Percentiles rank a stretch among this genome's conserved stretches.
Conservation (phyloP, 2,888 invertebrate species). For the Stenotaenia linearis region DNA sequence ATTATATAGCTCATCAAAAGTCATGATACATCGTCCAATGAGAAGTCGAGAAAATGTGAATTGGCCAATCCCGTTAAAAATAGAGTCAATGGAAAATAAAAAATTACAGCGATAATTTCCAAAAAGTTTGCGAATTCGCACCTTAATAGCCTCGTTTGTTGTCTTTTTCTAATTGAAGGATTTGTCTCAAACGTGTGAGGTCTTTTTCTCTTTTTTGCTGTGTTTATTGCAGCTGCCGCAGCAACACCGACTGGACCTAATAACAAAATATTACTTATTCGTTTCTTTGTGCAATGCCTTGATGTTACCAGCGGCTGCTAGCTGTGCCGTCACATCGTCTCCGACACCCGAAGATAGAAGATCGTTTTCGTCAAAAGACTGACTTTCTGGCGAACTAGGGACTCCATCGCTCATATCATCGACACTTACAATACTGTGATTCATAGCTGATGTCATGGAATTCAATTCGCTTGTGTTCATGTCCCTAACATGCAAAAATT, state of each 20-base stretch:
- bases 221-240: conserved; percentile 92
- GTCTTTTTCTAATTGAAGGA: conserved; percentile 89
- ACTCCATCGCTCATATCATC: conserved; percentile 46
- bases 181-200: conserved; percentile 96
- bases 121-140: too few relatives aligned
- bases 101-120: too few relatives aligned
- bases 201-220: conserved; percentile 88
- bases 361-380: conserved; percentile 63
- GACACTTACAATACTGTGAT: conserved; percentile 38
- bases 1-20: too few relatives aligned
- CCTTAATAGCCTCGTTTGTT: conserved; percentile 80
- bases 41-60: too few relatives aligned
- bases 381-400: conserved; percentile 47
- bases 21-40: too few relatives aligned
- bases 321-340: conserved; percentile 91
- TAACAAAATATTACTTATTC: neutral
- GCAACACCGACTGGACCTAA: conserved; percentile 89
- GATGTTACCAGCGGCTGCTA: conserved; percentile 85
- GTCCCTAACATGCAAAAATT: neutral
- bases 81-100: too few relatives aligned
- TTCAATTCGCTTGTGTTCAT: neutral
- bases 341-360: conserved; percentile 72
- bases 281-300: neutral
- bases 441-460: conserved; percentile 37
- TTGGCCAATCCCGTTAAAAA: too few relatives aligned